These are phyloP conservation scores for Nannoperca obscura DNA, from an alignment of 2,797 vertebrate species.

Conservation along the genomic window DNA sequence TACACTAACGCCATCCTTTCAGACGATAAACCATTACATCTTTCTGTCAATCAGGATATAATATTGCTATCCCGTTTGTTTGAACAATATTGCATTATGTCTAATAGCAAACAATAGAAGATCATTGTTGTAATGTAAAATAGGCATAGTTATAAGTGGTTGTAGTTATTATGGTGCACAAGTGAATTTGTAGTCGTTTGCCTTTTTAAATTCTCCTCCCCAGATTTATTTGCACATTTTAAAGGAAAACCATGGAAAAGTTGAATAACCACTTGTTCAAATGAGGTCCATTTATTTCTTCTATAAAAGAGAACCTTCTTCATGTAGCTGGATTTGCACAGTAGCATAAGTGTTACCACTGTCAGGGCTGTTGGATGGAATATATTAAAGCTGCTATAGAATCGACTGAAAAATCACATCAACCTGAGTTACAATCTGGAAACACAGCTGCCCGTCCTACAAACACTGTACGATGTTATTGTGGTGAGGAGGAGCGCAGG, in stretches of 20 bases:
- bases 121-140: slow-evolving; percentile 78
- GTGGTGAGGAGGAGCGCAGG: background rate
- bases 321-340: slow-evolving; percentile 70
- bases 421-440: slow-evolving; percentile 35
- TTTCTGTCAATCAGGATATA: slow-evolving; percentile 62
- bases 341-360: slow-evolving; percentile 57
- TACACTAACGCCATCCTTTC: slow-evolving; percentile 49
- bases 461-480: background rate
- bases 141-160: slow-evolving; percentile 80
- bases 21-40: slow-evolving; percentile 41
- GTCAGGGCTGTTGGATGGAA: slow-evolving; percentile 35
- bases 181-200: slow-evolving; percentile 76
- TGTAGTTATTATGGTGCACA: slow-evolving; percentile 78
- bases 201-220: slow-evolving; percentile 67
- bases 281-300: slow-evolving; percentile 47
- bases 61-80: slow-evolving; percentile 66
- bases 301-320: slow-evolving; percentile 36
- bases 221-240: slow-evolving; percentile 77
- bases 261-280: slow-evolving; percentile 38
- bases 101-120: slow-evolving; percentile 74
- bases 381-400: slow-evolving; percentile 57
- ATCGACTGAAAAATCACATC: slow-evolving; percentile 13
- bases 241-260: slow-evolving; percentile 32
- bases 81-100: slow-evolving; percentile 71
- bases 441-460: slow-evolving; percentile 30